Evolutionary conservation across 2,113 vertebrate species (phyloP), one percentile per base, ranked within the genome.

Genomic region (Odontophorus gujanensis): DNA sequence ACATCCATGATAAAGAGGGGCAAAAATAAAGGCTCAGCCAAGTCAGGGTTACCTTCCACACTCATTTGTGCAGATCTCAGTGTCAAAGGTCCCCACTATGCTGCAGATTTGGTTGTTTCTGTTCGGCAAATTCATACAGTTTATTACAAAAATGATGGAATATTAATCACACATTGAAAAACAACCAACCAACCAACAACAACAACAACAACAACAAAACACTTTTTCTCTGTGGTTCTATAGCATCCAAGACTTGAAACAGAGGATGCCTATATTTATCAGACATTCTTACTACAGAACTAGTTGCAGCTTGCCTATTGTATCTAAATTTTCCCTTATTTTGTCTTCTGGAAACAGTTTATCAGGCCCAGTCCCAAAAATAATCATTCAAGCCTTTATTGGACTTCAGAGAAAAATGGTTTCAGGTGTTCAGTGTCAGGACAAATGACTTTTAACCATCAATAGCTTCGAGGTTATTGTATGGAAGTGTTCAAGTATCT

Each of bases 101-200:
- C 32, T 61, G 21, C 67, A 86, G 68, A 38, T 19, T 47, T 76
- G 48, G 9, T 68, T 43, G 18, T 69, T 83, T 85, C 63, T 85
- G 22, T 34, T 32, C 51, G 59, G 16, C 18, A 79, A 24, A 71
- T 48, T 66, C 36, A 74, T 7, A 34, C 45, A 83, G 50, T 20
- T 25, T 72, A 38, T 81, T 85, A 85, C 47, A 45, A 8, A n/a
- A 32, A 21, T 28, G 50, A 36, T 62, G 11, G 10, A 53, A 3
- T 69, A 62, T 42, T 69, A 20, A 2, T 43, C 2, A 3, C 0
- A 2, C 6, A 0, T 45, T 89, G 14, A 55, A 77, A 61, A 25
- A 45, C 58, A 38, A 81, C 0, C 13, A 16, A 43, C 16, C 13
- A 43, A 43, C 10, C 11, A 42, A n/a, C n/a, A n/a, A n/a, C 13